Percentiles rank a stretch among this genome's conserved stretches.
These are phyloP conservation scores for Pycnomerus fuliginosus DNA, from an alignment of 2,888 invertebrate genomes.

Conservation along the genomic window DNA sequence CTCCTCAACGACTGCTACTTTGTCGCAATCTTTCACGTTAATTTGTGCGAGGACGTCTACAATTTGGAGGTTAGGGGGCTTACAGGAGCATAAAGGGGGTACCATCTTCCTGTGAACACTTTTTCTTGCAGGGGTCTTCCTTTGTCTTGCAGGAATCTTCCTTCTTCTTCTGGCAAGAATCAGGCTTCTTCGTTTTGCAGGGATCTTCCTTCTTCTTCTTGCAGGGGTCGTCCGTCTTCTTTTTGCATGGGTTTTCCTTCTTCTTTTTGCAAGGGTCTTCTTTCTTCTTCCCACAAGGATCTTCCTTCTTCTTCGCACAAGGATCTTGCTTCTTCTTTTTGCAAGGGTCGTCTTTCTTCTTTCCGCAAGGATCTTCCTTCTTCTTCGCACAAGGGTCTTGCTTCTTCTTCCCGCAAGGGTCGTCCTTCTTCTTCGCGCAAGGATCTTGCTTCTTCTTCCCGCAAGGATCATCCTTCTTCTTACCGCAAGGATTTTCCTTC, in stretches of 20 bases:
- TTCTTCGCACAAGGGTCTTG: too few species aligned
- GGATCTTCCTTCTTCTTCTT: slow-evolving; percentile 8
- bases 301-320: slow-evolving; percentile 6
- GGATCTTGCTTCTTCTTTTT: slow-evolving; percentile 7
- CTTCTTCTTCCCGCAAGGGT: slow-evolving; percentile 4
- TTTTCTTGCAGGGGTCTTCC: background rate
- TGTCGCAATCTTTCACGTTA: too few species aligned
- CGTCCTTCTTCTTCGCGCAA: slow-evolving; percentile 8
- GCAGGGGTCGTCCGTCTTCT: background rate
- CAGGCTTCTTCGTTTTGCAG: too few species aligned
- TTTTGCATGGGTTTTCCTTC: too few species aligned
- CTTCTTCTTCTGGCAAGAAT: slow-evolving; percentile 1
- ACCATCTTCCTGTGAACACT: too few species aligned
- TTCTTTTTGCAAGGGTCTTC: too few species aligned
- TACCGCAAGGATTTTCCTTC: too few species aligned
- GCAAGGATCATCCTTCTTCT: slow-evolving; percentile 10
- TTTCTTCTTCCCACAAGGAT: slow-evolving; percentile 10
- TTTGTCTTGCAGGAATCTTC: background rate
- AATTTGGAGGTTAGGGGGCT: too few species aligned
- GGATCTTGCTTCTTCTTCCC: slow-evolving; percentile 9
- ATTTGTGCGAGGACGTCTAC: too few species aligned
- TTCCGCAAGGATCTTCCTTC: slow-evolving; percentile 5
- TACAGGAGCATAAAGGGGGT: too few species aligned
- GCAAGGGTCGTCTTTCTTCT: slow-evolving; percentile 10
- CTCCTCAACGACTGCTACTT: too few species aligned